Evolutionary conservation across 1,140 invertebrate genomes (phyloP).

Genomic region (Nephotettix cincticeps): DNA sequence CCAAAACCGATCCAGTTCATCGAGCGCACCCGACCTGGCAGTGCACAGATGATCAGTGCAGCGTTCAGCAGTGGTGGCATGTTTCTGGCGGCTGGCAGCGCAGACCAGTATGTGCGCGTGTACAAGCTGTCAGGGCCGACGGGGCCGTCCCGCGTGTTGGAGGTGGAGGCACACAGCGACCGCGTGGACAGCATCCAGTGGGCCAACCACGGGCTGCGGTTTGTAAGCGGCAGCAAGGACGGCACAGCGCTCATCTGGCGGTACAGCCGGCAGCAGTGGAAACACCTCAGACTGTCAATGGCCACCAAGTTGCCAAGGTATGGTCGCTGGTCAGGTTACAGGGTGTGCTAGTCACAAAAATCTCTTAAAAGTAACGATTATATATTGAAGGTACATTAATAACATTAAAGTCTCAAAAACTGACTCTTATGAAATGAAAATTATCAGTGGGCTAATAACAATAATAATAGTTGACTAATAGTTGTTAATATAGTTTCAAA

Average conservation of each 20-base stretch:
- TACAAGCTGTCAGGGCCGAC: constrained; percentile 74
- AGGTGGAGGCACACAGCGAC: constrained; percentile 88
- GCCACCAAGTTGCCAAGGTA: constrained; percentile 64
- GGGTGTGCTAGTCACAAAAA: too few species aligned
- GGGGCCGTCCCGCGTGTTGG: constrained; percentile 70
- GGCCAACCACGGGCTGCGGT: constrained; percentile 79
- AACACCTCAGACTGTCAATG: constrained; percentile 73
- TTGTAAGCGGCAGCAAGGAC: constrained; percentile 96
- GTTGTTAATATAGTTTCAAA: too few species aligned
- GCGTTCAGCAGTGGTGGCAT: constrained; percentile 92
- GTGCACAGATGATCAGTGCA: constrained; percentile 94
- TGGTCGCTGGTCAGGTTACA: too few species aligned
- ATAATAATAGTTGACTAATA: too few species aligned
- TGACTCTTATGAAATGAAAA: too few species aligned
- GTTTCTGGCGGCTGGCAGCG: constrained; percentile 91
- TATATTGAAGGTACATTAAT: too few species aligned
- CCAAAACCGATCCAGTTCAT: constrained; percentile 87
- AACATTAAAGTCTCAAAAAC: too few species aligned
- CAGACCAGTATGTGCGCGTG: constrained; percentile 90
- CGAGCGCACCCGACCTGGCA: constrained; percentile 89
- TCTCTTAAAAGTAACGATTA: too few species aligned
- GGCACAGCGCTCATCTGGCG: constrained; percentile 94
- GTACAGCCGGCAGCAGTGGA: constrained; percentile 88
- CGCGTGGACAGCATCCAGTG: constrained; percentile 96
- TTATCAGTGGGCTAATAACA: too few species aligned